Percentiles rank a stretch among this genome's conserved stretches.
These are phyloP conservation scores for Lepidostoma basale DNA, from an alignment of 1,140 invertebrate genomes.

Conservation along the genomic window DNA sequence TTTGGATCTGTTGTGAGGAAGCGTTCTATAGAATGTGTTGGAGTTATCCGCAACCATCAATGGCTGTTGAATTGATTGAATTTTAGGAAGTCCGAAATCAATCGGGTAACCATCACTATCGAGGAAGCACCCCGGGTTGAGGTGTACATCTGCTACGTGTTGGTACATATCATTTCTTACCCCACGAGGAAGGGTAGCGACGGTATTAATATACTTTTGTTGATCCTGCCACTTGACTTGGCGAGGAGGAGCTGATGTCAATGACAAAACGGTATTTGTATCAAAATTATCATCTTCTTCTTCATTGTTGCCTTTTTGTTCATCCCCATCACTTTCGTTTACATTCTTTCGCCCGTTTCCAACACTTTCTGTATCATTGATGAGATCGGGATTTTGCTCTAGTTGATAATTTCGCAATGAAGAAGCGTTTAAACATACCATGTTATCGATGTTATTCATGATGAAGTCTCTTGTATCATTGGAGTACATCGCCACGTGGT, in stretches of 20 bases:
- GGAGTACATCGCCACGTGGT: constrained; percentile 56
- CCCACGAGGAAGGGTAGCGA: constrained; percentile 60
- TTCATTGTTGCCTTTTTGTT: constrained; percentile 45
- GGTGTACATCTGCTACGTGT: constrained; percentile 69
- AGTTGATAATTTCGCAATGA: constrained; percentile 61
- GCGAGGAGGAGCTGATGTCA: constrained; percentile 49
- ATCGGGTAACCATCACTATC: constrained; percentile 78
- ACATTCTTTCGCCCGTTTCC: constrained; percentile 67
- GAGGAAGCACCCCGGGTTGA: constrained; percentile 70
- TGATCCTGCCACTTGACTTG: constrained; percentile 61
- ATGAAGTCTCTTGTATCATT: constrained; percentile 42
- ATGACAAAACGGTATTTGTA: constrained; percentile 39
- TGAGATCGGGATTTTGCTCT: constrained; percentile 77
- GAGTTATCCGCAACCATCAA: constrained; percentile 58
- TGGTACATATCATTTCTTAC: constrained; percentile 60
- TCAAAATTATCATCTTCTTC: constrained; percentile 44
- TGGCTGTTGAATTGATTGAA: constrained; percentile 61
- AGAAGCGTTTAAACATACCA: constrained; percentile 35
- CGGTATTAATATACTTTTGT: constrained; percentile 47
- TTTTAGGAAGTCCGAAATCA: constrained; percentile 79
- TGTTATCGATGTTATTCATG: constrained; percentile 45
- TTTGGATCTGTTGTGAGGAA: constrained; percentile 71
- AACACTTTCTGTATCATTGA: constrained; percentile 74
- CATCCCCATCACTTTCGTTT: constrained; percentile 52
- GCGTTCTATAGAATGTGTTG: constrained; percentile 68